Percentiles rank a stretch among this genome's conserved stretches.
Evolutionary conservation across 2,113 vertebrate genomes (phyloP).

Genomic region (Antechinus flavipes): DNA sequence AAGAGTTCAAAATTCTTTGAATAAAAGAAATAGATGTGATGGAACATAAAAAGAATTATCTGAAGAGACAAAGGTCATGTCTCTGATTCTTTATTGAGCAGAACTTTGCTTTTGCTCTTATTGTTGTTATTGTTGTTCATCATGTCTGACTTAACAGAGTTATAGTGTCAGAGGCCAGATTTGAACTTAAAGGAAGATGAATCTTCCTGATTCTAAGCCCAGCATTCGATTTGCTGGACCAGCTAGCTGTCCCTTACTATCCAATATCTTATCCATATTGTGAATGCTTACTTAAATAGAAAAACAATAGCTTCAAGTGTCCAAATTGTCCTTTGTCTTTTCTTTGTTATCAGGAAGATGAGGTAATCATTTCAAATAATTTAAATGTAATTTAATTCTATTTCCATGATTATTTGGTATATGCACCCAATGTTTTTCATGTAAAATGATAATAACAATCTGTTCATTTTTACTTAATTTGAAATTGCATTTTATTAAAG

Average conservation of each 20-base stretch:
- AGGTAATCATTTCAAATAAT: conserved; percentile 88
- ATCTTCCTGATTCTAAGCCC: too few species aligned
- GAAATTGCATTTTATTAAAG: neutral
- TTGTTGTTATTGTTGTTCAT: too few species aligned
- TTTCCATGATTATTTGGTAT: neutral
- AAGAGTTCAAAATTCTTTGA: neutral
- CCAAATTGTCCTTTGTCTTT: conserved; percentile 82
- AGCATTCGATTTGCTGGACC: too few species aligned
- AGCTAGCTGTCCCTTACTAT: too few species aligned
- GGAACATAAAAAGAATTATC: neutral
- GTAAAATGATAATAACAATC: neutral
- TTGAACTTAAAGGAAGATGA: too few species aligned
- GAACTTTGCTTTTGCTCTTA: neutral
- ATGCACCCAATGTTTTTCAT: neutral
- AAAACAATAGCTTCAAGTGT: conserved; percentile 75
- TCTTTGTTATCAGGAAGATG: conserved; percentile 89
- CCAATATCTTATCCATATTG: conserved; percentile 1
- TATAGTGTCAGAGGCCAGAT: too few species aligned
- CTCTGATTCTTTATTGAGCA: neutral
- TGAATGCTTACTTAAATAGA: conserved; percentile 54
- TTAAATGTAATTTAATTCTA: conserved; percentile 38
- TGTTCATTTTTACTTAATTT: neutral
- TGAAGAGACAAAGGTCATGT: neutral
- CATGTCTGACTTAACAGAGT: too few species aligned
- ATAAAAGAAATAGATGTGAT: neutral